phyloP scores from a whole-genome alignment of 2,888 invertebrate genomes.

The Metacarcinus magister region DNA sequence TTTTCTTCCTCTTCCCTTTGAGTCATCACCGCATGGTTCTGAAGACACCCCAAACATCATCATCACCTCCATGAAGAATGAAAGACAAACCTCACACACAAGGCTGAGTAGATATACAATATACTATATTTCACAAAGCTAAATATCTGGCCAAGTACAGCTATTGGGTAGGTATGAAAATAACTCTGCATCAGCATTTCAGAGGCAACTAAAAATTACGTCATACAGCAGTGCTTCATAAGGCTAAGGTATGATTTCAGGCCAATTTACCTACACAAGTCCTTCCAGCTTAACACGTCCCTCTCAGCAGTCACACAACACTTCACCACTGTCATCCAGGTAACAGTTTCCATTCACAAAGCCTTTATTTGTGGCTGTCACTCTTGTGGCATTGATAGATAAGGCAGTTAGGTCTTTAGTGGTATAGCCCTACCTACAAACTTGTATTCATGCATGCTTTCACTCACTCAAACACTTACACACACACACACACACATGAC shows the following conservation, averaged over 20 bases:
- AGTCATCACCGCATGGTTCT: background rate
- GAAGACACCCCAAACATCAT: background rate
- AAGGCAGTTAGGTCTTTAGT: slow-evolving; percentile 27
- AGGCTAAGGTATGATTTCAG: slow-evolving; percentile 66
- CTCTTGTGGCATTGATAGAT: background rate
- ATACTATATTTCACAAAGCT: slow-evolving; percentile 65
- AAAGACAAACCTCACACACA: slow-evolving; percentile 60
- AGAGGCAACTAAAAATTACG: slow-evolving; percentile 62
- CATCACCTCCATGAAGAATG: slow-evolving; percentile 44
- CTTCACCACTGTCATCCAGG: background rate
- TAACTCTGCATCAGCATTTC: slow-evolving; percentile 76
- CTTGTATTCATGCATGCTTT: background rate
- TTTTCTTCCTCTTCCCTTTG: background rate
- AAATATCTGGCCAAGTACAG: slow-evolving; percentile 59
- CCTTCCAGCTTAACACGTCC: background rate
- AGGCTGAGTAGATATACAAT: slow-evolving; percentile 63
- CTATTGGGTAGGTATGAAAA: slow-evolving; percentile 72
- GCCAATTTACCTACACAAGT: slow-evolving; percentile 52
- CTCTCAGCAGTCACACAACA: background rate
- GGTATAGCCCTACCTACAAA: slow-evolving; percentile 20
- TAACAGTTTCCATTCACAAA: background rate
- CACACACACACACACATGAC: background rate
- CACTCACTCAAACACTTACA: background rate
- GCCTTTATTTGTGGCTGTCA: background rate
- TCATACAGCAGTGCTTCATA: slow-evolving; percentile 63